Evolutionary conservation across 2,797 vertebrate species (phyloP).

Genomic region (Smutsia gigantea): DNA sequence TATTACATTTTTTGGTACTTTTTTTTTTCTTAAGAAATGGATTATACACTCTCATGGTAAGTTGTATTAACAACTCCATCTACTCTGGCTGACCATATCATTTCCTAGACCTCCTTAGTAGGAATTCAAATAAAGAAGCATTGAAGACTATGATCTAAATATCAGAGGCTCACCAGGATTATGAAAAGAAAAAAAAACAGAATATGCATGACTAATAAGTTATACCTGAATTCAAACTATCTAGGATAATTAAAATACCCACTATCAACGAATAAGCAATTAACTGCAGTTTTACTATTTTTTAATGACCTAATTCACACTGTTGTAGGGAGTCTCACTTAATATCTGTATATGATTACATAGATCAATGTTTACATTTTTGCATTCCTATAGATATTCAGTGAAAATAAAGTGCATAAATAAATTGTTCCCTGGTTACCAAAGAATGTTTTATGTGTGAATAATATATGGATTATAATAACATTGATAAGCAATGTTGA

Average conservation of each 20-base stretch:
- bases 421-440: slow-evolving; percentile 40
- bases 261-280: slow-evolving; percentile 85
- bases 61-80: background rate
- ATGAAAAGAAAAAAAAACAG: slow-evolving; percentile 55
- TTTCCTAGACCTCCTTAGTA: slow-evolving; percentile 38
- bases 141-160: slow-evolving; percentile 79
- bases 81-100: background rate
- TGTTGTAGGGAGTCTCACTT: slow-evolving; percentile 79
- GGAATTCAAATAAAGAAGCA: slow-evolving; percentile 78
- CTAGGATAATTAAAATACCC: slow-evolving; percentile 87
- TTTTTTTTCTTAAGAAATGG: background rate
- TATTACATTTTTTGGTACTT: background rate
- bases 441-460: slow-evolving; percentile 50
- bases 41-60: background rate
- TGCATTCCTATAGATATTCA: slow-evolving; percentile 61
- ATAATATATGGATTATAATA: background rate
- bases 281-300: slow-evolving; percentile 78
- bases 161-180: slow-evolving; percentile 80
- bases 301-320: slow-evolving; percentile 81
- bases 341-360: slow-evolving; percentile 72
- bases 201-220: slow-evolving; percentile 82
- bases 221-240: slow-evolving; percentile 86
- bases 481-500: background rate
- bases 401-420: slow-evolving; percentile 64
- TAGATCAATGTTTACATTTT: slow-evolving; percentile 74